These are phyloP conservation scores for Zaprionus capensis DNA, from an alignment of 1,140 invertebrate genomes.

Conservation along the genomic window DNA sequence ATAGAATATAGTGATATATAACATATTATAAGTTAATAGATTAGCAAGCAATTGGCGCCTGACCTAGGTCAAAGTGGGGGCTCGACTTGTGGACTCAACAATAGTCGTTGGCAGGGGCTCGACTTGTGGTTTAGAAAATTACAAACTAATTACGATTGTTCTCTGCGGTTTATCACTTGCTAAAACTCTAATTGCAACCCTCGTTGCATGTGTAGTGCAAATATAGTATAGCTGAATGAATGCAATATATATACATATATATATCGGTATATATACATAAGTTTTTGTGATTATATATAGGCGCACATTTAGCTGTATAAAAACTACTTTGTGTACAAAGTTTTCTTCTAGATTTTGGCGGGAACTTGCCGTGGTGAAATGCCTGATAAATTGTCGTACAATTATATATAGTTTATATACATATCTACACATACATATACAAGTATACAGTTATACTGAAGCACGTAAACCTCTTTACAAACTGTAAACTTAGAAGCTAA, in stretches of 20 bases:
- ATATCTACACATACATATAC: constrained; percentile 2
- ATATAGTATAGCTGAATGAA: constrained; percentile 33
- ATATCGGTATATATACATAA: not conserved
- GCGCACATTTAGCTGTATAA: not conserved
- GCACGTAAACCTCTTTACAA: not conserved
- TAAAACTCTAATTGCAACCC: constrained; percentile 8
- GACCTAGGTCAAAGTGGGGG: not conserved
- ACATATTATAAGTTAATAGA: constrained; percentile 33
- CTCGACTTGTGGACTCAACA: not conserved
- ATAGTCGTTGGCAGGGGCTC: not conserved
- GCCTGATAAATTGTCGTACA: constrained; percentile 12
- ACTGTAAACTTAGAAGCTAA: constrained; percentile 31
- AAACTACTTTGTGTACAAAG: constrained; percentile 12
- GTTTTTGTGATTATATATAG: constrained; percentile 7
- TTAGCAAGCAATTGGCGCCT: not conserved
- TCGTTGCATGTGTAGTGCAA: constrained; percentile 47
- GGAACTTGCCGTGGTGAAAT: constrained; percentile 25
- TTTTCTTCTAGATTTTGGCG: constrained; percentile 35
- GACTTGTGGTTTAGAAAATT: not conserved
- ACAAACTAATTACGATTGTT: constrained; percentile 4
- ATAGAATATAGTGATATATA: not conserved
- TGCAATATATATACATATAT: constrained; percentile 5
- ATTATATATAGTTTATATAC: not conserved
- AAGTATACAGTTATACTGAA: not conserved
- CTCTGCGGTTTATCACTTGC: constrained; percentile 6